Conservation (phyloP, 2,797 vertebrate genomes). For the Anniella stebbinsi region DNA sequence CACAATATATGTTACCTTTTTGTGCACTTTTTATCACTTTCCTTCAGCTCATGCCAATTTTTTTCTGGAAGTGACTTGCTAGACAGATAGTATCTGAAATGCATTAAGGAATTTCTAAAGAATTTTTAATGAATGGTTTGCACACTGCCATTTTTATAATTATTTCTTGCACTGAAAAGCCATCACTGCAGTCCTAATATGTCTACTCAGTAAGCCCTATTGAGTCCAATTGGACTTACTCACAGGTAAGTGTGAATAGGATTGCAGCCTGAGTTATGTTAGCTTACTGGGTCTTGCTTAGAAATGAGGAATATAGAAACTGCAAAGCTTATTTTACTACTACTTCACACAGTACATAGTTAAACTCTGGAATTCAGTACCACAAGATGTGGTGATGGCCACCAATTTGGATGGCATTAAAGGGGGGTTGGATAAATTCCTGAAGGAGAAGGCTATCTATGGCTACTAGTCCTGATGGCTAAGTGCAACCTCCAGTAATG, state of each 20-base stretch:
- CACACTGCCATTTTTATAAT: neutral
- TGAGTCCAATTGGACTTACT: too few species aligned
- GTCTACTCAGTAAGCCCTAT: neutral
- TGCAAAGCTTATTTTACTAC: neutral
- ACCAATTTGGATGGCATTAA: too few species aligned
- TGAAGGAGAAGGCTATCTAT: too few species aligned
- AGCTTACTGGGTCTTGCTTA: neutral
- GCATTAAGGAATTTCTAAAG: constrained; percentile 78
- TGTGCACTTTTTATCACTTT: constrained; percentile 74
- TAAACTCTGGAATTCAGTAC: too few species aligned
- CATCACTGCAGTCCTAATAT: neutral
- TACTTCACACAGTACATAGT: too few species aligned
- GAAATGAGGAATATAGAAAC: neutral
- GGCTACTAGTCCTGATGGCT: too few species aligned
- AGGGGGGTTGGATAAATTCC: too few species aligned
- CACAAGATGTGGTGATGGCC: too few species aligned
- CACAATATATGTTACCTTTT: constrained; percentile 76
- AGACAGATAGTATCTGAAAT: constrained; percentile 90
- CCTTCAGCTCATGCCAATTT: constrained; percentile 85
- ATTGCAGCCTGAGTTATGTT: neutral
- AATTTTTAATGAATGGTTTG: neutral
- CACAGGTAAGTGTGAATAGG: too few species aligned
- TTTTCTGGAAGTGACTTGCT: constrained; percentile 85
- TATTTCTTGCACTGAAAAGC: neutral
- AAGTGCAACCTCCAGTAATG: too few species aligned